Conservation (phyloP, 1,140 invertebrate species). For the Armadillidium nasatum region DNA sequence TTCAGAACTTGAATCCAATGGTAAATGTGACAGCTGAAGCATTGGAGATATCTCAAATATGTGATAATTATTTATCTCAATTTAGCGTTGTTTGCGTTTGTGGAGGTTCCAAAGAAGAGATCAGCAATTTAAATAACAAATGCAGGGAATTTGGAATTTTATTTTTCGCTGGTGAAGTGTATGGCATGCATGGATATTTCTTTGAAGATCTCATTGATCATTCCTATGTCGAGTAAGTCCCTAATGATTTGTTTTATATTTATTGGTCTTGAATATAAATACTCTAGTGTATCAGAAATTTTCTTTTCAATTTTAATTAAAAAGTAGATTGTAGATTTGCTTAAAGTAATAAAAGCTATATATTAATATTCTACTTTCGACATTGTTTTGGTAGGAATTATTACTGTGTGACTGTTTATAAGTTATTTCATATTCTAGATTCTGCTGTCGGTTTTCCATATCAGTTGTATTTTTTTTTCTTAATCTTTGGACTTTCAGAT, state of each 20-base stretch:
- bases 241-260: not conserved
- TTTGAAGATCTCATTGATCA: conserved; percentile 84
- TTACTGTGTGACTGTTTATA: too few species aligned
- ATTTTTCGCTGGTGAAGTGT: conserved; percentile 86
- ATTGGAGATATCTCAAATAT: conserved; percentile 56
- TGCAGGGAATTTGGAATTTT: conserved; percentile 74
- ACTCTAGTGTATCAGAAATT: too few species aligned
- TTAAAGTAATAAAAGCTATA: too few species aligned
- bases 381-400: too few species aligned
- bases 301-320: too few species aligned
- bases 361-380: too few species aligned
- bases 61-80: conserved; percentile 63
- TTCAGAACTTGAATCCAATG: conserved; percentile 85
- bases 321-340: too few species aligned
- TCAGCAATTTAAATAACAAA: conserved; percentile 70
- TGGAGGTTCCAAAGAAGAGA: conserved; percentile 63
- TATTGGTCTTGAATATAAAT: too few species aligned
- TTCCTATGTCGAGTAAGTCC: conserved; percentile 79
- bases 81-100: conserved; percentile 84
- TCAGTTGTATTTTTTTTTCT: too few species aligned
- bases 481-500: too few species aligned
- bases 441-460: too few species aligned
- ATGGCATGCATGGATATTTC: conserved; percentile 87
- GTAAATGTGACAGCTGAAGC: conserved; percentile 74
- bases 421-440: too few species aligned